Evolutionary conservation across 2,888 invertebrate genomes (phyloP).

Genomic region (Orgyia antiqua): DNA sequence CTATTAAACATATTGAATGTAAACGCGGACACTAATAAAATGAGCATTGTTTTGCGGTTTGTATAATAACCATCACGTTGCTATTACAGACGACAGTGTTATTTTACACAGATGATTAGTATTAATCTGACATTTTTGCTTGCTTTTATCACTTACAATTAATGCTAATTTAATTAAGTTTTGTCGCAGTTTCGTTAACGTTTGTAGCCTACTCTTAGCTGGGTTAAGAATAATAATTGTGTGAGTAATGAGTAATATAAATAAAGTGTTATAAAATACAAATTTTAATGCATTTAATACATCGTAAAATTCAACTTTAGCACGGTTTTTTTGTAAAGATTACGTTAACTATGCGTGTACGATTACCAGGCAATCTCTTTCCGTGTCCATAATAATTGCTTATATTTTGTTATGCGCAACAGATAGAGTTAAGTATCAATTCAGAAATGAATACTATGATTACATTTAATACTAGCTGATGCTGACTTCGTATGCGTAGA

Average conservation of each 20-base stretch:
- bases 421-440: no score
- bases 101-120: no score
- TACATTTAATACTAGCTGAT: no score
- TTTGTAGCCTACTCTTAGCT: conserved; percentile 9
- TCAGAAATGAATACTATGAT: no score
- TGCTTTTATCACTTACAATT: no score
- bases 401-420: background rate
- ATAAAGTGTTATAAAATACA: conserved; percentile 11
- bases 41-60: conserved; percentile 30
- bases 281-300: conserved; percentile 5
- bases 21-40: conserved; percentile 19
- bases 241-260: conserved; percentile 12
- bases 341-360: conserved; percentile 11
- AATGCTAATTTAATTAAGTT: background rate
- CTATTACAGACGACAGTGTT: no score
- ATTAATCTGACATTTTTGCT: no score
- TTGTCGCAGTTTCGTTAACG: conserved; percentile 1
- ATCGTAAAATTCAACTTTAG: conserved; percentile 12
- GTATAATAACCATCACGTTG: no score
- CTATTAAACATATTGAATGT: conserved; percentile 29
- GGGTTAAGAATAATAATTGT: conserved; percentile 9
- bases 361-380: conserved; percentile 14
- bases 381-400: conserved; percentile 10
- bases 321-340: no score
- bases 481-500: no score